Conservation (phyloP, 1,140 invertebrate genomes). For the Gryon sp. region DNA sequence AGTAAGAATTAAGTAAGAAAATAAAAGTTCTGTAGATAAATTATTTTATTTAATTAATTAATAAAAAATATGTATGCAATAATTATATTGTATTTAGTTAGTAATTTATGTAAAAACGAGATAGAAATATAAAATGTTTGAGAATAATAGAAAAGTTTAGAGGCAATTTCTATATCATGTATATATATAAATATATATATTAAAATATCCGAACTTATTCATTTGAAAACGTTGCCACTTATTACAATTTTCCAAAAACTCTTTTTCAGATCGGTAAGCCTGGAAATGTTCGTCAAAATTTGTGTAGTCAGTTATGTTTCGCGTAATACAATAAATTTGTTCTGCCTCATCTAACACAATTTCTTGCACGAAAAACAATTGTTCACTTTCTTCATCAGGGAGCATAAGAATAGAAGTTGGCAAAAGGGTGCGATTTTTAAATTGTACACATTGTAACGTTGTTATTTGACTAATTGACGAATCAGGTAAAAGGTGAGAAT, state of each 20-base stretch:
- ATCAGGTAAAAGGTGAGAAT: slow-evolving; percentile 11
- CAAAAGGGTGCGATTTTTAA: slow-evolving; percentile 3
- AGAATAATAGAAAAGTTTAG: too few relatives aligned
- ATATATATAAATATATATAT: too few relatives aligned
- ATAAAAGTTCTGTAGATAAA: too few relatives aligned
- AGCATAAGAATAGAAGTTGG: slow-evolving; percentile 8
- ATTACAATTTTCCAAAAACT: slow-evolving; percentile 15
- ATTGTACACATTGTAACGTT: background rate
- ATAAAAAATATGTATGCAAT: too few relatives aligned
- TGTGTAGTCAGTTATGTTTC: slow-evolving; percentile 7
- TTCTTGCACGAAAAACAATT: slow-evolving; percentile 12
- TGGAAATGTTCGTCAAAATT: slow-evolving; percentile 15
- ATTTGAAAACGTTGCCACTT: too few relatives aligned
- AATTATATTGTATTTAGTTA: too few relatives aligned
- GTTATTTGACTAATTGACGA: background rate
- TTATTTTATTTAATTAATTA: too few relatives aligned
- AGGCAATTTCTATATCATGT: too few relatives aligned
- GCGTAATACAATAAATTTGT: background rate
- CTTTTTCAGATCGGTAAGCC: slow-evolving; percentile 1
- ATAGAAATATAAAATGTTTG: too few relatives aligned
- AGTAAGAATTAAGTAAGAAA: too few relatives aligned
- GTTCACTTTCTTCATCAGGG: slow-evolving; percentile 1
- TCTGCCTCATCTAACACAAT: background rate
- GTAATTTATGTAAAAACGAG: too few relatives aligned
- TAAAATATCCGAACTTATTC: too few relatives aligned